phyloP scores from a whole-genome alignment of 2,888 invertebrate species.

The Melanophora roralis region DNA sequence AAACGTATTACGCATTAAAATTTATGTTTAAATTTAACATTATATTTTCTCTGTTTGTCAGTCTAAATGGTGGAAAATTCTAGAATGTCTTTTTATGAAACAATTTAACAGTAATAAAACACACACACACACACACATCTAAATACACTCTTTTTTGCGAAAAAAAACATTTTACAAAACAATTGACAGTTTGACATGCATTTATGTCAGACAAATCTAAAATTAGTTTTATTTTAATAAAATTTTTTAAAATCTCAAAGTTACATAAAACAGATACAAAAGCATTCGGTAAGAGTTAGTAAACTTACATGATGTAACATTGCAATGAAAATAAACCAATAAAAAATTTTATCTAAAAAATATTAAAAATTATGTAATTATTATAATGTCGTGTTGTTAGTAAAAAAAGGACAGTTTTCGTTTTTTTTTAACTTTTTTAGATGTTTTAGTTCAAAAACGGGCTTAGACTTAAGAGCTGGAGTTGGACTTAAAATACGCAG shows the following conservation, averaged over 20 bases:
- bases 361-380: too few species aligned
- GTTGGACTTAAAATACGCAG: too few species aligned
- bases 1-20: background rate
- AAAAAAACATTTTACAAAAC: background rate
- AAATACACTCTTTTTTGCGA: too few species aligned
- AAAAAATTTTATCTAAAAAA: too few species aligned
- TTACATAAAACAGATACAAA: background rate
- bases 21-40: constrained; percentile 5
- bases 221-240: constrained; percentile 27
- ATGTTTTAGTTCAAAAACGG: too few species aligned
- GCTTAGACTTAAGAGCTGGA: too few species aligned
- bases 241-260: background rate
- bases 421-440: too few species aligned
- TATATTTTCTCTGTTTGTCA: background rate
- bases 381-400: too few species aligned
- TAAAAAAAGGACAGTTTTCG: too few species aligned
- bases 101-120: background rate
- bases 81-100: constrained; percentile 31
- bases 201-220: constrained; percentile 56
- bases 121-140: background rate
- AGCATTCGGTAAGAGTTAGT: too few species aligned
- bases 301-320: too few species aligned
- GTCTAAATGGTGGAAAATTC: constrained; percentile 9
- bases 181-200: constrained; percentile 61
- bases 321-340: too few species aligned